phyloP scores from a whole-genome alignment of 2,113 vertebrate genomes.

The Lontra canadensis region DNA sequence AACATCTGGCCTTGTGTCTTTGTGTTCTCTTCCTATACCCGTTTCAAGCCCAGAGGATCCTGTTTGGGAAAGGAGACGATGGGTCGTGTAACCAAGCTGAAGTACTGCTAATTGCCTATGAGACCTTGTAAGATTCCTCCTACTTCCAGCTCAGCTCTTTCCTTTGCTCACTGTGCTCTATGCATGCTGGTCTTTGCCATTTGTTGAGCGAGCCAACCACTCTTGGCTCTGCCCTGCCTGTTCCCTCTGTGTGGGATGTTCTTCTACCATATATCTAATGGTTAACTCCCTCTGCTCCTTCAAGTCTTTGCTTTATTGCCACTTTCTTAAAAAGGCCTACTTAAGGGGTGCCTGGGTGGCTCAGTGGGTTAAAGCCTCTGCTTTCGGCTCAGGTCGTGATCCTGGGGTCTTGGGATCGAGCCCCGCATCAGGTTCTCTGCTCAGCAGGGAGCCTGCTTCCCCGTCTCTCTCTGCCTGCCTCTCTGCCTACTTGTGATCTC shows the following conservation, averaged over 20 bases:
- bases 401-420: no score
- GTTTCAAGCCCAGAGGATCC: background rate
- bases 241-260: background rate
- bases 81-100: background rate
- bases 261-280: background rate
- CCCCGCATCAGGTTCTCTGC: no score
- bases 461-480: no score
- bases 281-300: background rate
- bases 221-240: background rate
- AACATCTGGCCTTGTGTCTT: background rate
- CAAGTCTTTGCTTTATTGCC: background rate
- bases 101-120: fast-evolving
- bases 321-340: background rate
- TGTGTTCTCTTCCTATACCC: fast-evolving
- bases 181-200: background rate
- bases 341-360: background rate
- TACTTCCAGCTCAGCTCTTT: background rate
- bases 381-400: no score
- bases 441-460: no score
- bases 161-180: background rate
- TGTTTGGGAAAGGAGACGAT: background rate
- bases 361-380: no score
- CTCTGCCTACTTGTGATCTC: no score
- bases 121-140: background rate
- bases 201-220: background rate